These are phyloP conservation scores for Steatocranus sp. DNA, from an alignment of 2,797 vertebrate species.

Conservation along the genomic window DNA sequence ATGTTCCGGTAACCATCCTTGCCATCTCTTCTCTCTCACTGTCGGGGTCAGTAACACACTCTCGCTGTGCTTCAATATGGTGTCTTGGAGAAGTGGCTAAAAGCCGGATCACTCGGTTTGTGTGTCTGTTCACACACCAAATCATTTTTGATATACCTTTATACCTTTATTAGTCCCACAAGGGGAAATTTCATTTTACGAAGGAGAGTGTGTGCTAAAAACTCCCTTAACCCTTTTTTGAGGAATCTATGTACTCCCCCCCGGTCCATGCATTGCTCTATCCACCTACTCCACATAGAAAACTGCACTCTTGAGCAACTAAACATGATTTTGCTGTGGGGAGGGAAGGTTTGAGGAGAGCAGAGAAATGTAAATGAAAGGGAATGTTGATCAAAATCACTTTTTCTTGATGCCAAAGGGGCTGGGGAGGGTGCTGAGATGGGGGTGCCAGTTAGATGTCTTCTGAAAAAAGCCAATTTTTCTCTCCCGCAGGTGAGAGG, in stretches of 20 bases:
- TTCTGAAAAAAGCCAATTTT: conserved; percentile 8
- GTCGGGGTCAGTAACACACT: conserved; percentile 34
- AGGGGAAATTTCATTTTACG: too few species aligned
- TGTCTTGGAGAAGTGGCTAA: conserved; percentile 36
- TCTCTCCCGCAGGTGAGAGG: conserved; percentile 31
- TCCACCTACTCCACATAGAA: not conserved
- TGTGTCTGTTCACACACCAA: not conserved
- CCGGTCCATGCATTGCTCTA: not conserved
- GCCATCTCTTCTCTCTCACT: conserved; percentile 25
- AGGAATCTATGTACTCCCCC: conserved; percentile 2
- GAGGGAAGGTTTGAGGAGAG: not conserved
- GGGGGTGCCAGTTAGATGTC: conserved; percentile 15
- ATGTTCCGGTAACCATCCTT: conserved; percentile 37
- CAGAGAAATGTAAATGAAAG: conserved; percentile 13
- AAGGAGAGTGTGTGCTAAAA: not conserved
- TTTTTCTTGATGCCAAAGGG: conserved; percentile 11
- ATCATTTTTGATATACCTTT: too few species aligned
- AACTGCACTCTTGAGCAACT: not conserved
- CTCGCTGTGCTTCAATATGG: conserved; percentile 66
- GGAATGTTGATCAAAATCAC: conserved; percentile 36
- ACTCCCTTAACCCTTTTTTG: not conserved
- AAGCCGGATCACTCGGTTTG: not conserved
- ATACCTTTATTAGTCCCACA: too few species aligned
- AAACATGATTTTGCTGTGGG: not conserved
- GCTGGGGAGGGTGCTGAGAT: conserved; percentile 6